Evolutionary conservation across 1,140 invertebrate species (phyloP), one percentile per base, ranked within the genome.

Genomic region (Ceratina japonica): DNA sequence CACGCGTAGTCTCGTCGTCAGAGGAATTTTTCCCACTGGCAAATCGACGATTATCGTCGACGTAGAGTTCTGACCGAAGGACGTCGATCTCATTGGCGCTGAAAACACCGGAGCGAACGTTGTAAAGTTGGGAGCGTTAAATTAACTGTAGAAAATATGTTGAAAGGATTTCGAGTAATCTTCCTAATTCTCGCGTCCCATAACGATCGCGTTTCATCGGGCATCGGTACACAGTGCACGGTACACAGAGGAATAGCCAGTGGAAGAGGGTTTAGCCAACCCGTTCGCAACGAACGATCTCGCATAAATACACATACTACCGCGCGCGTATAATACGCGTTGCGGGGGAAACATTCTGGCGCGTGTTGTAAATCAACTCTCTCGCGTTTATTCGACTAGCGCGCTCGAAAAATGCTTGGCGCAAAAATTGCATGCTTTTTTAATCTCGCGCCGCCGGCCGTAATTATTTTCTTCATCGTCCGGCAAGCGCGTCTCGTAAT

Each of bases 341-440:
- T 56, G 72, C 51, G 31, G 31, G 37, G 20, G 20, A 56, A 64
- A 37, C 66, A 77, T 62, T 59, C 44, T n/a, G 27, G 10, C 20
- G 20, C 16, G 3, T 10, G 54, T 59, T 59, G 54, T 69, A 75
- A 76, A 76, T 76, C 74, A 69, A 69, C 52, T 44, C 54, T 16
- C 74, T 49, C 24, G 37, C 54, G 64, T 76, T 56, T 69, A 69
- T 71, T 77, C 68, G 58, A 31, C 56, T 22, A 49, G 75, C n/a
- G 56, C 51, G 15, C 20, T 22, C 56, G 61, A 72, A 77, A 77
- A 77, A 72, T 72, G 51, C 31, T 44, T 20, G 49, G 49, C 58
- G 59, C 49, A 78, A 78, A 78, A 78, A 78, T 78, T 78, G 75
- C 75, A 78, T 72, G 75, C 31, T 73, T 79, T 79, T 79, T 79